These are phyloP conservation scores for Cygnus atratus DNA, from an alignment of 2,113 vertebrate genomes.

Conservation along the genomic window DNA sequence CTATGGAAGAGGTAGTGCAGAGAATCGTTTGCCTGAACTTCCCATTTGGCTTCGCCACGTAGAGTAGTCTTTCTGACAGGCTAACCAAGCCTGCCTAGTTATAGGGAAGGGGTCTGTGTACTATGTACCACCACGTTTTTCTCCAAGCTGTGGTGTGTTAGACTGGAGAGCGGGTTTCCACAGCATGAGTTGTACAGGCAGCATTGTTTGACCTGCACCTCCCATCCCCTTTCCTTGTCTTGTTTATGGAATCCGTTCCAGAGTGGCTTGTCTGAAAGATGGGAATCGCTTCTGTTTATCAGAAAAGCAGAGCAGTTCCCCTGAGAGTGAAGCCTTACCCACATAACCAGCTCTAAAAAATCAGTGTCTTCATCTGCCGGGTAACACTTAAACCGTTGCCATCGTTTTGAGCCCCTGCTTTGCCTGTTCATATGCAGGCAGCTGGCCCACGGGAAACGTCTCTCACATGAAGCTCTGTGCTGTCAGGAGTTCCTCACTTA, in stretches of 20 bases:
- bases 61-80: not conserved
- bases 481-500: not conserved
- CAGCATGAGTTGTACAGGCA: not conserved
- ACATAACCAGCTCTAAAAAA: not conserved
- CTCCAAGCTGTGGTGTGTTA: not conserved
- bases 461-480: not conserved
- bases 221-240: not conserved
- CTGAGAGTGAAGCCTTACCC: not conserved
- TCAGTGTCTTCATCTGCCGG: not conserved
- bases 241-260: not conserved
- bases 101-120: not conserved
- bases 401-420: not conserved
- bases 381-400: not conserved
- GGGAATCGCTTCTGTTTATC: not conserved
- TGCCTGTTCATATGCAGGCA: not conserved
- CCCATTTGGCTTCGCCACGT: not conserved
- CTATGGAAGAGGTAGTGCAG: not conserved
- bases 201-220: rapidly evolving
- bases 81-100: not conserved
- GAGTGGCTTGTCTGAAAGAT: not conserved
- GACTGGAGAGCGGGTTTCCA: not conserved
- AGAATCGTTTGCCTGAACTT: not conserved
- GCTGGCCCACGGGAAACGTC: not conserved
- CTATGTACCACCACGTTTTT: not conserved
- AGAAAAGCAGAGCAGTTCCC: not conserved